Evolutionary conservation across 2,888 invertebrate genomes (phyloP), one percentile per base, ranked within the genome.

Genomic region (Colletes collaris): DNA sequence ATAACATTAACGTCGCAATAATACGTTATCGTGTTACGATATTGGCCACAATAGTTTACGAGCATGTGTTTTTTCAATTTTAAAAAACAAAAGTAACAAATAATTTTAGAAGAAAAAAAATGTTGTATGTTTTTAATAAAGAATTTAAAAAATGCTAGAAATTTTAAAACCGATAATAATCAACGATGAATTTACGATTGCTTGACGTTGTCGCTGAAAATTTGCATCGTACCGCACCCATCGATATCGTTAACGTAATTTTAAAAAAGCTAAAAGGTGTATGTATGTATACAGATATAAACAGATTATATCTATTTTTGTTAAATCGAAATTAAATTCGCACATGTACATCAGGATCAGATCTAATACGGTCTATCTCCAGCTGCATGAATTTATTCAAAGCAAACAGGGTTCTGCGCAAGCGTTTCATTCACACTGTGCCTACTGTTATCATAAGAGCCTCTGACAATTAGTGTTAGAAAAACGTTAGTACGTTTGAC

Each of bases 381-480:
- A 53, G 13, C 11, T 60, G 64, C 44, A 49, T 2, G 13, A 40
- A 50, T 19, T 6, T 10, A 4, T 19, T 7, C 2, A 35, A 2
- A 27, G 13, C 11, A 40, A n/a, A 35, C 10, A 19, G 53, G 16
- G 46, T 60, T 79, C 64, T 52, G 65, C 68, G 72, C 56, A 79
- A 71, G 67, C 77, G 67, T 56, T 55, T 72, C 55, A 13, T 72
- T 66, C 37, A n/a, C 52, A 44, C 52, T 27, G 8, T 4, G n/a
- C 4, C 8, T 40, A 13, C 59, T 59, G 53, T 8, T 46, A 71
- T 46, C 68, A 68, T 16, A 19, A 49, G 44, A 27, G 0, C 27
- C 11, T n/a, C 27, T 27, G 27, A 1, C 1, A 37, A 13, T 63
- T 53, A 37, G 62, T 56, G 2, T 40, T 37, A 27, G 11, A 13